phyloP scores from a whole-genome alignment of 2,113 vertebrate genomes.

The Hystrix cristata region DNA sequence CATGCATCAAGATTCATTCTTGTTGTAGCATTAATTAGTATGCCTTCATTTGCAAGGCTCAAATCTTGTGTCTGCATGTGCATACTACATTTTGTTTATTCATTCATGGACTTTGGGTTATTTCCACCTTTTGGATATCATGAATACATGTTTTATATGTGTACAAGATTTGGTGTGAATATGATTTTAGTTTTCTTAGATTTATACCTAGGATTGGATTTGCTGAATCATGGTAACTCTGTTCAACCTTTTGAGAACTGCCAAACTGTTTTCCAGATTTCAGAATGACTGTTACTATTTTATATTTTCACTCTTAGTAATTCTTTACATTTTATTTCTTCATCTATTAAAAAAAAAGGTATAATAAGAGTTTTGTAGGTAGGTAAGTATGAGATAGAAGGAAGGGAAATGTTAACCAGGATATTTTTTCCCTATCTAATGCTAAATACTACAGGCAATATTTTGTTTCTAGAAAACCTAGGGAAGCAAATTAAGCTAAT shows the following conservation, averaged over 20 bases:
- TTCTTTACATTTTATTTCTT: constrained; percentile 44
- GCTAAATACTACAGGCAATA: constrained; percentile 31
- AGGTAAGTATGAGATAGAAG: constrained; percentile 20
- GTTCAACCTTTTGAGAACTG: constrained; percentile 42
- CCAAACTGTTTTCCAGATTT: constrained; percentile 47
- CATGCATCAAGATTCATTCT: background rate
- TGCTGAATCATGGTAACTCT: background rate
- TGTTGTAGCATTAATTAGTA: background rate
- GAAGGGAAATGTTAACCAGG: background rate
- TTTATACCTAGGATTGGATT: background rate
- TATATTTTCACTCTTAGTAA: background rate
- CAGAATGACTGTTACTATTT: background rate
- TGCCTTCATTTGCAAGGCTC: background rate
- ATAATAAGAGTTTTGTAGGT: constrained; percentile 26
- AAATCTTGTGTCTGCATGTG: background rate
- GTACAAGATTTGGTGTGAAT: constrained; percentile 26
- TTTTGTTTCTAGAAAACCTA: constrained; percentile 51
- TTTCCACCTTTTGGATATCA: constrained; percentile 4
- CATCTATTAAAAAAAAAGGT: constrained; percentile 36
- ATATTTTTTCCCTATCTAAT: constrained; percentile 17
- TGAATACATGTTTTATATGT: background rate
- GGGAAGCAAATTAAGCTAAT: constrained; percentile 16
- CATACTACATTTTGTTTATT: background rate
- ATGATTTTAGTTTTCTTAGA: constrained; percentile 50
- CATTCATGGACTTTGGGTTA: background rate